Evolutionary conservation across 2,113 vertebrate genomes (phyloP).

Genomic region (Nymphicus hollandicus): DNA sequence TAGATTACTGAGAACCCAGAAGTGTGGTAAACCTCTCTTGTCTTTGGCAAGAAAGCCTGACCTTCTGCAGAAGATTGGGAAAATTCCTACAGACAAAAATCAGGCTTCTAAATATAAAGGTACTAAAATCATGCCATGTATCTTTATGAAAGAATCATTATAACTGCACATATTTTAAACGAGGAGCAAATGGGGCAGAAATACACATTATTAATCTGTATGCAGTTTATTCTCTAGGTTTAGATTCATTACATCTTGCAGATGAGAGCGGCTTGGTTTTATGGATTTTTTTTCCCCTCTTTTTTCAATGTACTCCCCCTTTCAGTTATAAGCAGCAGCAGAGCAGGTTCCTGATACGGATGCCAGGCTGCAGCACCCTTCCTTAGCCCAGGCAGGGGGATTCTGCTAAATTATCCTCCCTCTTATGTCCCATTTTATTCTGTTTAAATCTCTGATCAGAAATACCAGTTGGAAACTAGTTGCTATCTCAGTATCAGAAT

Average conservation of each 20-base stretch:
- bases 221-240: neutral
- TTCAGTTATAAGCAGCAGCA: neutral
- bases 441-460: neutral
- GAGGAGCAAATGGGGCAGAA: neutral
- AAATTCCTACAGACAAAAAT: neutral
- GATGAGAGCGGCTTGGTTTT: neutral
- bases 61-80: neutral
- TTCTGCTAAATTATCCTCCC: neutral
- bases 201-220: neutral
- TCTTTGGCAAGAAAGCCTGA: neutral
- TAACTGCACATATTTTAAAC: neutral
- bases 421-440: neutral
- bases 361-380: neutral
- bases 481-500: neutral
- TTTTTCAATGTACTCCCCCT: neutral
- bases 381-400: neutral
- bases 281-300: fast-evolving
- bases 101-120: neutral
- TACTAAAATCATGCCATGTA: neutral
- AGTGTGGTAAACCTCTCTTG: neutral
- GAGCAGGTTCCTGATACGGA: neutral
- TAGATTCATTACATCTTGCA: neutral
- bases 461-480: neutral
- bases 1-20: neutral
- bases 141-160: neutral